A percentile compares a stretch with the other conserved stretches of the same genome.
Evolutionary conservation across 2,113 vertebrate genomes (phyloP).

Genomic region (Chlorodrepanis virens): DNA sequence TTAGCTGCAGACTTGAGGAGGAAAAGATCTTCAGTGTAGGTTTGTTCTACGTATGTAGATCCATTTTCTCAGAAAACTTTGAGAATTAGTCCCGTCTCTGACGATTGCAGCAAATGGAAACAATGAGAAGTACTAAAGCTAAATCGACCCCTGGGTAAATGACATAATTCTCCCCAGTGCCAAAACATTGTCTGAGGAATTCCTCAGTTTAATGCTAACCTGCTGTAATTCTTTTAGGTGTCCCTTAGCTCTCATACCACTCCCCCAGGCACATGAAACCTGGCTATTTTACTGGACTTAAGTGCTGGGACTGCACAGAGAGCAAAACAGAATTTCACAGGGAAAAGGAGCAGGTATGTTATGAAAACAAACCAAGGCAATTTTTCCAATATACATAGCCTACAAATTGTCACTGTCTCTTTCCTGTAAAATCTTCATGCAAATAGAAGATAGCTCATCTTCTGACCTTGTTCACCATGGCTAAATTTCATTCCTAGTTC

Average conservation of each 20-base stretch:
- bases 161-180: conserved; percentile 48
- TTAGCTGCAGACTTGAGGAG: neutral
- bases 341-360: neutral
- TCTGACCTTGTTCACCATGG: neutral
- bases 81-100: neutral
- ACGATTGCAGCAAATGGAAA: conserved; percentile 52
- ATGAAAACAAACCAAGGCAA: neutral
- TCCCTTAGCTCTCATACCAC: conserved; percentile 24
- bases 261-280: neutral
- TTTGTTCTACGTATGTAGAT: neutral
- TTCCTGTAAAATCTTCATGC: neutral
- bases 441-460: neutral
- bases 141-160: conserved; percentile 26
- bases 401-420: neutral
- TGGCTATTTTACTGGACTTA: neutral
- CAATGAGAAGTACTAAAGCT: conserved; percentile 37
- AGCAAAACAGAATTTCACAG: neutral
- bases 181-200: conserved; percentile 36
- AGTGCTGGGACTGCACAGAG: neutral
- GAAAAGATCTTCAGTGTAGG: neutral
- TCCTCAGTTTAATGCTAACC: conserved; percentile 24
- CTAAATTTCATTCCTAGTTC: neutral
- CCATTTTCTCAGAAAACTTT: neutral
- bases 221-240: conserved; percentile 41
- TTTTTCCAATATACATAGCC: neutral